Evolutionary conservation across 2,888 invertebrate genomes (phyloP).

Genomic region (Ctena decussata): DNA sequence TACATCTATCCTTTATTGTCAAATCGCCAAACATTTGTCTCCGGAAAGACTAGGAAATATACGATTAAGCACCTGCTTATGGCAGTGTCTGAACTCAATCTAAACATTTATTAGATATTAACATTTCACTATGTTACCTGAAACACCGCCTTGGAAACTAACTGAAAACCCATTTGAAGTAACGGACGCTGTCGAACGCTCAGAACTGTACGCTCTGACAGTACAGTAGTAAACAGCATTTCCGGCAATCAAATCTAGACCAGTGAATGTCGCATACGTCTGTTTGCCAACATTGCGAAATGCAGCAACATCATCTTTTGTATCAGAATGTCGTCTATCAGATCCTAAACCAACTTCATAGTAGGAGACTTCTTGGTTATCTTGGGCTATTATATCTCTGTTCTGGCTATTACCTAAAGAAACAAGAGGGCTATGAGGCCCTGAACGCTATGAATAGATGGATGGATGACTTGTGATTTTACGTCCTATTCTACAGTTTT

Average conservation of each 20-base stretch:
- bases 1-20: no score
- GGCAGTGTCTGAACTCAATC: no score
- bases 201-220: conserved; percentile 70
- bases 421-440: no score
- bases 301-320: conserved; percentile 72
- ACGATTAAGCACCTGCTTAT: no score
- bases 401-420: no score
- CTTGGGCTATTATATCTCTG: background rate
- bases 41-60: no score
- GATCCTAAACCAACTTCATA: conserved; percentile 77
- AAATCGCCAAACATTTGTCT: no score
- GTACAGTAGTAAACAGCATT: conserved; percentile 73
- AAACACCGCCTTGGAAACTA: conserved; percentile 67
- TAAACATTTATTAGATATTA: no score
- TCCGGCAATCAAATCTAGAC: conserved; percentile 64
- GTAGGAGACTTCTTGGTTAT: conserved; percentile 64
- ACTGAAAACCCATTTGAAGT: conserved; percentile 76
- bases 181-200: conserved; percentile 64
- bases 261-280: conserved; percentile 68
- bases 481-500: no score
- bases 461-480: no score
- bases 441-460: no score
- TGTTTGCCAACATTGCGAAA: conserved; percentile 72
- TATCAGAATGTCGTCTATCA: conserved; percentile 71
- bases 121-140: no score